phyloP scores from a whole-genome alignment of 2,888 invertebrate species.

The Nebria salina region DNA sequence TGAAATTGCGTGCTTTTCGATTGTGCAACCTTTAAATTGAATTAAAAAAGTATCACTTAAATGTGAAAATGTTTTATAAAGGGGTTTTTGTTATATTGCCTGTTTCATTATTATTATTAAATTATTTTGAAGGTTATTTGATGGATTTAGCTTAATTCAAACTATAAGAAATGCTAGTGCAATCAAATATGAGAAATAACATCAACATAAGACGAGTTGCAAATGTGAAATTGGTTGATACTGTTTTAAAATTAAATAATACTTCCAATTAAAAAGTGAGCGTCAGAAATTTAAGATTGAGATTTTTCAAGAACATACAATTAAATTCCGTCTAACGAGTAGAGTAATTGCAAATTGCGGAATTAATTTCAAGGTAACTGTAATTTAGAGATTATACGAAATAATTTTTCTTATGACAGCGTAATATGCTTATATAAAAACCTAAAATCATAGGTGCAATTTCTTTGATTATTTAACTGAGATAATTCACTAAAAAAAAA shows the following conservation, averaged over 20 bases:
- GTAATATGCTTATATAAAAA: not conserved
- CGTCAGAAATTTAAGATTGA: slow-evolving; percentile 10
- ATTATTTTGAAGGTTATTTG: no score
- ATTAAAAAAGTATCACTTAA: no score
- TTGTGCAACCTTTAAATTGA: no score
- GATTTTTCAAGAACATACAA: not conserved
- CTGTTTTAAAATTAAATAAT: not conserved
- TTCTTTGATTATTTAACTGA: no score
- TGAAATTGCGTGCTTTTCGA: no score
- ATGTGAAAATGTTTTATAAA: no score
- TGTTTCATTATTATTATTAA: no score
- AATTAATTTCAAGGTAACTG: slow-evolving; percentile 35
- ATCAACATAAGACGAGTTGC: not conserved
- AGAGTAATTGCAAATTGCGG: slow-evolving; percentile 6
- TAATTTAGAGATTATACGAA: slow-evolving; percentile 36
- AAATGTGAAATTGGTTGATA: not conserved
- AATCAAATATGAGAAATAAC: not conserved
- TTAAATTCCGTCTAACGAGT: not conserved
- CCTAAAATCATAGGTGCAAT: not conserved
- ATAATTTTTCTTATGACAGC: slow-evolving; percentile 12
- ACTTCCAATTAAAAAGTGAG: slow-evolving; percentile 11
- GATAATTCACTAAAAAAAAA: no score
- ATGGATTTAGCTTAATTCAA: no score
- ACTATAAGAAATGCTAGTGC: no score
- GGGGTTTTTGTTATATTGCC: no score